Evolutionary conservation across 1,140 invertebrate genomes (phyloP).

Genomic region (Orchesella cincta): DNA sequence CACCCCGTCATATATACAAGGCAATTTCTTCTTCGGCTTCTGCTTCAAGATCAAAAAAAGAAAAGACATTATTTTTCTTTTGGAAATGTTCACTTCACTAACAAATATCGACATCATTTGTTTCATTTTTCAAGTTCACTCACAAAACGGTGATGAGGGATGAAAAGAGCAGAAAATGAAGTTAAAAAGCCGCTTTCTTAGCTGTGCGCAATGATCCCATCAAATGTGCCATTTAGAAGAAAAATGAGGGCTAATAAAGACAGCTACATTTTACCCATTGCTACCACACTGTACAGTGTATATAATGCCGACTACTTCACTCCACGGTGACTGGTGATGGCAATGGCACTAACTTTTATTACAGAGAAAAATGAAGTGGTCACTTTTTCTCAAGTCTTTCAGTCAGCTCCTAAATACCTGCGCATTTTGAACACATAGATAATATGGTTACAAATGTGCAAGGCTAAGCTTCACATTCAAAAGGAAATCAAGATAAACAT

Average conservation of each 20-base stretch:
- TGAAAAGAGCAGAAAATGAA: not conserved
- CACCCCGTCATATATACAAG: slow-evolving; percentile 1
- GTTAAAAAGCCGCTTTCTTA: not conserved
- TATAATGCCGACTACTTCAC: too few relatives aligned
- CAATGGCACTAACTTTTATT: too few relatives aligned
- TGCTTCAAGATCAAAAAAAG: slow-evolving; percentile 2
- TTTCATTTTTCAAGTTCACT: not conserved
- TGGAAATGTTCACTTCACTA: not conserved
- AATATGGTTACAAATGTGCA: too few relatives aligned
- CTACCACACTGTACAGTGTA: too few relatives aligned
- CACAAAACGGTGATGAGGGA: not conserved
- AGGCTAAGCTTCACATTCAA: too few relatives aligned
- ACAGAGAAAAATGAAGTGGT: too few relatives aligned
- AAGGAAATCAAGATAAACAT: too few relatives aligned
- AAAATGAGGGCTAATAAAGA: slow-evolving; percentile 43
- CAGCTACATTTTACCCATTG: not conserved
- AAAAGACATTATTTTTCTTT: not conserved
- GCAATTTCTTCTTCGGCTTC: not conserved
- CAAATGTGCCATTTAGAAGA: slow-evolving; percentile 44
- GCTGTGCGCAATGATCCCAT: slow-evolving; percentile 20
- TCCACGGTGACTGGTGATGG: too few relatives aligned
- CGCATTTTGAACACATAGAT: too few relatives aligned
- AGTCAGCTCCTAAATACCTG: too few relatives aligned
- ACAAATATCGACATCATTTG: slow-evolving; percentile 19
- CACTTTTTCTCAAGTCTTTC: too few relatives aligned